These are phyloP conservation scores for Lepus townsendii DNA, from an alignment of 2,797 vertebrate species.

Conservation along the genomic window DNA sequence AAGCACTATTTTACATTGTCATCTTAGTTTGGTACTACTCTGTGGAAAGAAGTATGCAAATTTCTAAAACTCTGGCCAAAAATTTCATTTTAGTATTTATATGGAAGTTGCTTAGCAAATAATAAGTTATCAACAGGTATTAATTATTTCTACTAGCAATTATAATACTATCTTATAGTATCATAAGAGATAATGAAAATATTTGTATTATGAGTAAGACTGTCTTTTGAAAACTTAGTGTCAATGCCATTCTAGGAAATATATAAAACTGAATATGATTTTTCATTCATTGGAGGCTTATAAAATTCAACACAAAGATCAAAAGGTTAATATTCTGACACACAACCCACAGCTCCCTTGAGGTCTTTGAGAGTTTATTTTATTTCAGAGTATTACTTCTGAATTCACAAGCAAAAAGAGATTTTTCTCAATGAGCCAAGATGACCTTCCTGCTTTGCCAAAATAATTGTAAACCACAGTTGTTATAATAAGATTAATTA, in stretches of 20 bases:
- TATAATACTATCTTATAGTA: neutral
- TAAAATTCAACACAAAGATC: neutral
- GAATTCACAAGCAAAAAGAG: neutral
- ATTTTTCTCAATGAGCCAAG: neutral
- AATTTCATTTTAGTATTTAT: neutral
- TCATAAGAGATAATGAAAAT: neutral
- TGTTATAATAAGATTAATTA: slow-evolving; percentile 55
- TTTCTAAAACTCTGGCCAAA: neutral
- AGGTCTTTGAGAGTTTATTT: neutral
- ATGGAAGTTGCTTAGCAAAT: neutral
- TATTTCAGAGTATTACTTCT: neutral
- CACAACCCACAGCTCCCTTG: neutral
- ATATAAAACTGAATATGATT: neutral
- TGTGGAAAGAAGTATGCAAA: neutral
- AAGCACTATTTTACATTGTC: neutral
- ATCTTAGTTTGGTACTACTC: neutral
- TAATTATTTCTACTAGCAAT: neutral
- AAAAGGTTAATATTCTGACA: slow-evolving; percentile 23
- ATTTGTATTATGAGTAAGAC: neutral
- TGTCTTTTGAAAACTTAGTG: neutral
- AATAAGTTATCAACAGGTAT: neutral
- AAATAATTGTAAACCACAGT: neutral
- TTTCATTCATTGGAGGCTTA: neutral
- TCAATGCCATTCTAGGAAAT: neutral
- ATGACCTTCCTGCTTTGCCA: neutral